A percentile compares a stretch with the other conserved stretches of the same genome.
Conservation (phyloP, 2,888 invertebrate genomes). For the Morpho achilles region DNA sequence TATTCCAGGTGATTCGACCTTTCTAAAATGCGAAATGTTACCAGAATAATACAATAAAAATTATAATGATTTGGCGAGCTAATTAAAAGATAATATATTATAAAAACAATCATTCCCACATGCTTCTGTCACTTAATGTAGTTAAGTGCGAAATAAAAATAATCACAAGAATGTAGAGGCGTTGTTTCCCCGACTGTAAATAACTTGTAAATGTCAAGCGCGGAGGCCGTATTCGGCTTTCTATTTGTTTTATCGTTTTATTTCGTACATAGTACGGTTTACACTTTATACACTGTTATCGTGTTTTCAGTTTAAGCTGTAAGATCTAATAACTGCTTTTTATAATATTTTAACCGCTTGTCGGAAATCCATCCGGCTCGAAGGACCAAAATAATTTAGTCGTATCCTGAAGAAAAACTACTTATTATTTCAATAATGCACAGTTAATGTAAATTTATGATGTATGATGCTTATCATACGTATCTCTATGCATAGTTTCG, state of each 20-base stretch:
- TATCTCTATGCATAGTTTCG: background rate
- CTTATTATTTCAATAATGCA: background rate
- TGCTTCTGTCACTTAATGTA: slow-evolving; percentile 7
- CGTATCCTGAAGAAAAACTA: background rate
- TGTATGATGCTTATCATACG: too few relatives aligned
- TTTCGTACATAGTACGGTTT: slow-evolving; percentile 21
- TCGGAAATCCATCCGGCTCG: slow-evolving; percentile 5
- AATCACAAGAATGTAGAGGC: slow-evolving; percentile 10
- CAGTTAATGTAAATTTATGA: too few relatives aligned
- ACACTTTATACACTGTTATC: slow-evolving; percentile 21
- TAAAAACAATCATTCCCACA: background rate
- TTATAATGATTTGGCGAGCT: too few relatives aligned
- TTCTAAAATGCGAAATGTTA: too few relatives aligned
- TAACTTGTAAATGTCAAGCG: slow-evolving; percentile 23
- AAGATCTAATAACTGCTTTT: slow-evolving; percentile 8
- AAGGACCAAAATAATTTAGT: background rate
- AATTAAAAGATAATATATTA: too few relatives aligned
- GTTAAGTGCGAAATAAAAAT: slow-evolving; percentile 3
- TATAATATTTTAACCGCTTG: slow-evolving; percentile 3
- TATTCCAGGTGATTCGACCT: slow-evolving; percentile 4
- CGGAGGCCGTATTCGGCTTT: slow-evolving; percentile 37
- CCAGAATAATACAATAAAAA: too few relatives aligned
- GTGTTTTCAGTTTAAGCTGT: slow-evolving; percentile 7
- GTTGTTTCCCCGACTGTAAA: slow-evolving; percentile 43
- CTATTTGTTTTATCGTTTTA: slow-evolving; percentile 24